Base-by-base conservation (phyloP, 2,797 vertebrate species). In the Lepilemur septentrionalis region DNA sequence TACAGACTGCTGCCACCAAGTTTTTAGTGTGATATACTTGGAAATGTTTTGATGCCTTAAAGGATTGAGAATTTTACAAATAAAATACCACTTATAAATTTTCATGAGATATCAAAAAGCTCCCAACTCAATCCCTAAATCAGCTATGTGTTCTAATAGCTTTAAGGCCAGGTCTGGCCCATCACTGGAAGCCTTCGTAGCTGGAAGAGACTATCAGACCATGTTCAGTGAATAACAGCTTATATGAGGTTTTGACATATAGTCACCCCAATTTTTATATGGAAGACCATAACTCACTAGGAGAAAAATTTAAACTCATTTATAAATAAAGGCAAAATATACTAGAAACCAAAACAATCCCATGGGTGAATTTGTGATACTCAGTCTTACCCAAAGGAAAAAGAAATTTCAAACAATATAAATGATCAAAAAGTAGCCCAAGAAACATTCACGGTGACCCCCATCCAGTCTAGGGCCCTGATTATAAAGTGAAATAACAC, bases 41-140 rank as follows among this genome's bases (percentile, higher is more conserved):
- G n/a, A 86, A 85, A 75, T 50, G 30, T 20, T 84, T 86, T 55
- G 30, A 90, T 80, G 48, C 32, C 79, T 91, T 89, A 52, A 93
- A 89, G 22, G 23, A 93, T 89, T 85, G 35, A 72, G 43, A 83
- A 20, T 89, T 90, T 83, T 73, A 85, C 81, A 70, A 96, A 88
- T 32, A 91, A 89, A 72, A 70, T 1, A 59, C 15, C 22, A 80
- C 8, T 30, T 57, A 28, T 59, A 52, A 85, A 95, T 50, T 5
- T 22, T 70, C 15, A 87, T 35, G 32, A 91, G 70, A 76, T 67
- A 65, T 52, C 32, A 78, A 78, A 91, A 88, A 70, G 50, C 72
- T 95, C 72, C 50, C 67, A 79, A 48, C 25, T 63, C 22, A 83
- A 80, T 88, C 61, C 18, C 72, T 73, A 91, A 95, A 92, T 43